Conservation (phyloP, 92 coral and sea anemone species). For the Heliopora coerulea region DNA sequence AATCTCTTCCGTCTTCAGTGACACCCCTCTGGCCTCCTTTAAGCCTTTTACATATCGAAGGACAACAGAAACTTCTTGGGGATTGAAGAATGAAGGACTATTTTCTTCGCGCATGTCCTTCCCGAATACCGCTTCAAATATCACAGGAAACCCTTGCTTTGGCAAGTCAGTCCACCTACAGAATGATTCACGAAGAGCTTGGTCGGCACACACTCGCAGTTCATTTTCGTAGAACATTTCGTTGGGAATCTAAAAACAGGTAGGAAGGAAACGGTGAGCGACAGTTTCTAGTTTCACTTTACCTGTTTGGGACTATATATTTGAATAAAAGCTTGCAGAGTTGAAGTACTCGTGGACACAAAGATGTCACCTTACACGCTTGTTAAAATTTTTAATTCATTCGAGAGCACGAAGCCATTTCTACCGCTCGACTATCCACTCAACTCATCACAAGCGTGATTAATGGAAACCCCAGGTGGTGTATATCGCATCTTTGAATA, state of each 20-base stretch:
- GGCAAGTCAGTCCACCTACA: slow-evolving; percentile 69
- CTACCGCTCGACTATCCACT: too few relatives aligned
- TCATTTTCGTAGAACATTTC: slow-evolving; percentile 77
- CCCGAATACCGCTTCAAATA: slow-evolving; percentile 68
- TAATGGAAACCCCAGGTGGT: too few relatives aligned
- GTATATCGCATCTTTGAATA: too few relatives aligned
- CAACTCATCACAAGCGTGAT: too few relatives aligned
- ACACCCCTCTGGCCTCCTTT: slow-evolving; percentile 58
- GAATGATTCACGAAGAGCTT: slow-evolving; percentile 55
- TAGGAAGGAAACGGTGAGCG: too few relatives aligned
- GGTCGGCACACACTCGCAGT: slow-evolving; percentile 65
- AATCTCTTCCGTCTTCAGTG: slow-evolving; percentile 55
- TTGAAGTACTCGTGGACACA: too few relatives aligned
- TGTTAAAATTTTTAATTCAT: too few relatives aligned
- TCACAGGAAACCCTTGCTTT: slow-evolving; percentile 62
- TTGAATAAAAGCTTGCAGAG: too few relatives aligned
- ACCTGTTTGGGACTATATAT: too few relatives aligned
- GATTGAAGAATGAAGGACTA: slow-evolving; percentile 79
- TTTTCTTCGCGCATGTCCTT: slow-evolving; percentile 64
- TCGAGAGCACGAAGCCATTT: too few relatives aligned
- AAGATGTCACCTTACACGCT: too few relatives aligned
- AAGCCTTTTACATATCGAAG: slow-evolving; percentile 64
- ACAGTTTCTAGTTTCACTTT: too few relatives aligned
- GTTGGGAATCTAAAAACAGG: slow-evolving; percentile 67
- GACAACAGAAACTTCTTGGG: slow-evolving; percentile 65